phyloP scores from a whole-genome alignment of 2,113 vertebrate species.

The Rousettus leschenaultii region DNA sequence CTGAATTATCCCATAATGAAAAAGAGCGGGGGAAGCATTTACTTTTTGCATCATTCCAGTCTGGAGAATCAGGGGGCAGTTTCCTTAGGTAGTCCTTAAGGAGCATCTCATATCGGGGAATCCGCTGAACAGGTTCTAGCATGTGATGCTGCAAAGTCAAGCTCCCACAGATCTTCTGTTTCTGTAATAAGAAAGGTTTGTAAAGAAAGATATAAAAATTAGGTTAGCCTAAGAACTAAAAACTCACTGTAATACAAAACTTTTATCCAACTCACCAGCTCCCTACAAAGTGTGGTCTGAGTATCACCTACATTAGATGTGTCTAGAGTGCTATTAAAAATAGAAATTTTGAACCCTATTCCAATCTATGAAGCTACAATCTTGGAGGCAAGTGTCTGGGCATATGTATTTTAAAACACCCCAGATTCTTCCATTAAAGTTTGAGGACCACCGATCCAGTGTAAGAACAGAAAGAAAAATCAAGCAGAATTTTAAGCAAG shows the following conservation, averaged over 20 bases:
- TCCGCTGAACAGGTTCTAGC: conserved; percentile 96
- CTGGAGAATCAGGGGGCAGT: conserved; percentile 90
- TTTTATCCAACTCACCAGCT: neutral
- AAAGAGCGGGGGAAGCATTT: conserved; percentile 45
- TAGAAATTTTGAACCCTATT: neutral
- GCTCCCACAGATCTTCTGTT: conserved; percentile 90
- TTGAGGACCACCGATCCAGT: neutral
- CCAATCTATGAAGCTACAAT: neutral
- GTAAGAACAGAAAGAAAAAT: neutral
- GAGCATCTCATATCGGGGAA: conserved; percentile 98
- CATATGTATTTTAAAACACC: neutral
- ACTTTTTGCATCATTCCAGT: conserved; percentile 95
- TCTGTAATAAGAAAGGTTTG: conserved; percentile 83
- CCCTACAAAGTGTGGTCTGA: neutral
- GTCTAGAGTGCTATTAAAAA: neutral
- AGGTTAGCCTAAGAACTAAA: neutral
- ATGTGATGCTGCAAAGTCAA: conserved; percentile 98
- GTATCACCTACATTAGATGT: neutral
- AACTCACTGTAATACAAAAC: neutral
- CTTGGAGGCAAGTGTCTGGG: neutral
- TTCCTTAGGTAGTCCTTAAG: conserved; percentile 98
- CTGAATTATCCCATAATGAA: neutral
- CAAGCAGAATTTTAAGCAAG: conserved; percentile 17
- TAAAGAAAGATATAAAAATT: neutral
- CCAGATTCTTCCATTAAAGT: neutral